Evolutionary conservation across 2,113 vertebrate species (phyloP).

Genomic region (Etheostoma spectabile): DNA sequence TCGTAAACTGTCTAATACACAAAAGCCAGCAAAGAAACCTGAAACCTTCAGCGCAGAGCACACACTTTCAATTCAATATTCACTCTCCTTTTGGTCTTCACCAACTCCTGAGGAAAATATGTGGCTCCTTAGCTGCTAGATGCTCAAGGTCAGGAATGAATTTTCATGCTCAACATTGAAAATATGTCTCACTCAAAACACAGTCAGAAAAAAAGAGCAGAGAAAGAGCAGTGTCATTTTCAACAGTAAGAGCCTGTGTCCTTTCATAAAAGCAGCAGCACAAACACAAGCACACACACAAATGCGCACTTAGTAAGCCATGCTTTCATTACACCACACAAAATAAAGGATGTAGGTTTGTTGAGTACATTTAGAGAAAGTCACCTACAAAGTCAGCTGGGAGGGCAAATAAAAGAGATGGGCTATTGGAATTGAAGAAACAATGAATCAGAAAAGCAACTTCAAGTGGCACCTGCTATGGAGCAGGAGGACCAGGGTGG

Average conservation of each 20-base stretch:
- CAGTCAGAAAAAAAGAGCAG: not conserved
- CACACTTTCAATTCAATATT: no score
- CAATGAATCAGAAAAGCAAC: constrained; percentile 76
- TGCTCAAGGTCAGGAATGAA: not conserved
- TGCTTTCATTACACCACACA: constrained; percentile 52
- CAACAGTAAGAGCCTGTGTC: constrained; percentile 45
- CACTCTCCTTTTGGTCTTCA: no score
- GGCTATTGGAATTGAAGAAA: constrained; percentile 68
- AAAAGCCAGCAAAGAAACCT: no score
- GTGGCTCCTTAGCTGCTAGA: no score
- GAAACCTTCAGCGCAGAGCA: no score
- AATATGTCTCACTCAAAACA: not conserved
- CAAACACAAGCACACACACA: constrained; percentile 30
- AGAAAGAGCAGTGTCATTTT: constrained; percentile 26
- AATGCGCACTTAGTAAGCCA: constrained; percentile 53
- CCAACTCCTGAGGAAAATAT: no score
- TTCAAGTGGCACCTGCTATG: constrained; percentile 81
- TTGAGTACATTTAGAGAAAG: constrained; percentile 71
- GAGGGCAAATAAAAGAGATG: constrained; percentile 70
- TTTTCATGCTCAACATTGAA: not conserved
- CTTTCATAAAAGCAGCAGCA: constrained; percentile 42
- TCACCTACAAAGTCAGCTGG: constrained; percentile 66
- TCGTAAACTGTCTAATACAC: no score
- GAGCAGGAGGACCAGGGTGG: constrained; percentile 60
- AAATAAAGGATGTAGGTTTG: constrained; percentile 60